A percentile compares a stretch with the other conserved stretches of the same genome.
These are phyloP conservation scores for Prionchulus punctatus DNA, from an alignment of 2,888 invertebrate genomes.

Conservation along the genomic window DNA sequence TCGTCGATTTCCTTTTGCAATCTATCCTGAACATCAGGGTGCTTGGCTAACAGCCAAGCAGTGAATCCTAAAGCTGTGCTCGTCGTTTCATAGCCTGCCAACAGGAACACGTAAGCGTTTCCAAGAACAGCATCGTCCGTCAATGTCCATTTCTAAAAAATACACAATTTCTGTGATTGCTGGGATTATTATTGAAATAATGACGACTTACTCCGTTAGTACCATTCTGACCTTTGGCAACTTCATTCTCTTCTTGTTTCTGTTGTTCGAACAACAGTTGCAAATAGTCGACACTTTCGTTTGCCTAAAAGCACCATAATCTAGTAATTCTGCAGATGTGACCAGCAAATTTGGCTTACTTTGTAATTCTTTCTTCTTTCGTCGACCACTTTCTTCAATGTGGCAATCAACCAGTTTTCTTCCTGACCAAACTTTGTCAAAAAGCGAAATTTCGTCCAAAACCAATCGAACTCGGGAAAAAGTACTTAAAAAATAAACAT, in stretches of 20 bases:
- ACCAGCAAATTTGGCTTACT: background rate
- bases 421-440: background rate
- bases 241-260: background rate
- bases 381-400: background rate
- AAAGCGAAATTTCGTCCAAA: background rate
- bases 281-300: background rate
- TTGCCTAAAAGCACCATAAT: background rate
- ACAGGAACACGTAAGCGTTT: constrained; percentile 31
- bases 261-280: background rate
- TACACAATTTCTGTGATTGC: too few relatives aligned
- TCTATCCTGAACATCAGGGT: constrained; percentile 36
- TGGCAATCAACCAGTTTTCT: background rate
- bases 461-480: background rate
- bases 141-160: background rate
- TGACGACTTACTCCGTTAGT: too few relatives aligned
- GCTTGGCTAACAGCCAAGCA: constrained; percentile 37
- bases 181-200: too few relatives aligned
- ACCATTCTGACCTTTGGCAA: background rate
- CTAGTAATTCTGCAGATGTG: too few relatives aligned
- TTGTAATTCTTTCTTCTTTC: background rate
- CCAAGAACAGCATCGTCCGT: background rate
- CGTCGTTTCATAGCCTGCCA: constrained; percentile 43
- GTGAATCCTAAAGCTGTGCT: constrained; percentile 39
- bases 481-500: background rate
- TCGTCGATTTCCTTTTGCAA: constrained; percentile 36